Conservation (phyloP, 2,113 vertebrate species). For the Pantherophis guttatus region DNA sequence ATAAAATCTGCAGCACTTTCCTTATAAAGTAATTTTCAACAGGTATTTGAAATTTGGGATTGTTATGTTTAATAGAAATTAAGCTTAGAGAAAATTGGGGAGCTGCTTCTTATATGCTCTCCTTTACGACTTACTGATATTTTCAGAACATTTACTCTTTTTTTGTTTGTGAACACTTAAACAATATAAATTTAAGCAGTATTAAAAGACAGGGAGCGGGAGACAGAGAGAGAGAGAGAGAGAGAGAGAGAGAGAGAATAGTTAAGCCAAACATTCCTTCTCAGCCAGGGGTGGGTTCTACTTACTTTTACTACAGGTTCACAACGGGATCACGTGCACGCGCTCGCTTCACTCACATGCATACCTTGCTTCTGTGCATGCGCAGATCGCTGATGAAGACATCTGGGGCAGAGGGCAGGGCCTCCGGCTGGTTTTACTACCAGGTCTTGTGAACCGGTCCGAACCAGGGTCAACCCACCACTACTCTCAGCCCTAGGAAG, state of each 20-base stretch:
- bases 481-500: background rate
- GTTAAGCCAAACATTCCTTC: background rate
- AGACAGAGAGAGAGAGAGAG: too few species aligned
- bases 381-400: too few species aligned
- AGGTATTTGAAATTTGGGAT: background rate
- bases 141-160: background rate
- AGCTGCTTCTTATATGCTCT: background rate
- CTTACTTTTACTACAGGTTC: too few species aligned
- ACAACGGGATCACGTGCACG: too few species aligned
- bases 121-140: background rate
- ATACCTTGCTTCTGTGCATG: too few species aligned
- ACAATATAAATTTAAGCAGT: background rate
- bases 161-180: background rate
- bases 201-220: too few species aligned
- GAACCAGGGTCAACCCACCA: too few species aligned
- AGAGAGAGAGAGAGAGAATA: background rate
- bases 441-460: too few species aligned
- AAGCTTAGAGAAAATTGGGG: background rate
- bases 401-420: too few species aligned
- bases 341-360: too few species aligned
- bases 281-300: background rate
- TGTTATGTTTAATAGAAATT: background rate
- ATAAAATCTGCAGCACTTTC: background rate
- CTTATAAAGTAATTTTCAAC: background rate
- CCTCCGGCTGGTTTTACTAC: too few species aligned